Evolutionary conservation across 2,113 vertebrate species (phyloP), one percentile per base, ranked within the genome.

Genomic region (Cacatua alba): DNA sequence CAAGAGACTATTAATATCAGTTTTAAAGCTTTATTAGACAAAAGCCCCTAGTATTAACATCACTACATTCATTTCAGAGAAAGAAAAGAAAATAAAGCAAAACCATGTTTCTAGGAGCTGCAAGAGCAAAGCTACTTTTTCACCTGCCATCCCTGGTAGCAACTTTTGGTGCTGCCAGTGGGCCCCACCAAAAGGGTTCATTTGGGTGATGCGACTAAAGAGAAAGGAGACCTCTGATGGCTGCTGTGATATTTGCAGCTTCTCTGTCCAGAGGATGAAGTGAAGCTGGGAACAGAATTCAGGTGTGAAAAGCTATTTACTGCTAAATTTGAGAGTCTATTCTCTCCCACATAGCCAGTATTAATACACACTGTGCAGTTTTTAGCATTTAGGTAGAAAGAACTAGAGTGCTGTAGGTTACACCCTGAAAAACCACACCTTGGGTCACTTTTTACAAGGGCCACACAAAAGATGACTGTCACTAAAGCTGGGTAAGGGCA

Each of bases 181-280:
- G 16, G n/a, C 15, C 10, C 10, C 37, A 51, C 13, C 23, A 90
- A 75, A 81, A 82, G 6, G 9, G 55, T 6, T 87, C 20, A 53
- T 39, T 64, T 18, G 6, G 52, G 26, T 29, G 65, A 49, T 60
- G 68, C 57, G 84, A 91, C 52, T 83, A 37, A 95, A 97, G 98
- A 57, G 59, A 93, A 96, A 88, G 88, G 98, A 95, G 98, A 94
- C 98, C 97, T 81, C 98, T 98, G 95, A 97, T 16, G 97, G 97
- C 57, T 49, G 72, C n/a, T 52, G 9, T 6, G 72, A 76, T 91
- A 55, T 53, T 57, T 72, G 96, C 97, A 97, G 76, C 53, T 39
- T 55, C 71, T 62, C 85, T 28, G 31, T 17, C 62, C 39, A 63
- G 17, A 75, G 41, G 67, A 77, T 7, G 43, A 87, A 81, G 28